Evolutionary conservation across 1,140 invertebrate species (phyloP).

Genomic region (Eueides isabella): DNA sequence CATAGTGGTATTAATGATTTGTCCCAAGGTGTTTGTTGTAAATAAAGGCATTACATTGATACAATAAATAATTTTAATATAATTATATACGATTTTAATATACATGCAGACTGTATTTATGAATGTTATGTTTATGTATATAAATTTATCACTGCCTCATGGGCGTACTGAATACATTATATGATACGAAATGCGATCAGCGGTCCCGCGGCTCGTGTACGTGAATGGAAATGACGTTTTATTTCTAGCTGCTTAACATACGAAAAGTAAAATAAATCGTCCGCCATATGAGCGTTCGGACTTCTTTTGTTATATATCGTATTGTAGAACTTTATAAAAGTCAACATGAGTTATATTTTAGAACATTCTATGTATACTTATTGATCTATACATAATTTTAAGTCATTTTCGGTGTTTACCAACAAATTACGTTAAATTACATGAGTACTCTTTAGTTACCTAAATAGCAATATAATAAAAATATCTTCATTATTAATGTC

Average conservation of each 20-base stretch:
- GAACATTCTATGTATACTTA: too few relatives aligned
- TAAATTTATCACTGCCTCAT: neutral
- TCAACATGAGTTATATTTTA: neutral
- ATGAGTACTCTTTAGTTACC: too few relatives aligned
- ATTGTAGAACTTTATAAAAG: neutral
- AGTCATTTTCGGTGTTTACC: too few relatives aligned
- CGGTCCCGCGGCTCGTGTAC: neutral
- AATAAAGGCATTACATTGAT: too few relatives aligned
- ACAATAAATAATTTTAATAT: too few relatives aligned
- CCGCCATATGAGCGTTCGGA: neutral
- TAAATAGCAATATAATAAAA: too few relatives aligned
- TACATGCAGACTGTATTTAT: neutral
- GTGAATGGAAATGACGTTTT: slow-evolving; percentile 13
- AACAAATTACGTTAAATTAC: too few relatives aligned
- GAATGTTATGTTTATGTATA: neutral
- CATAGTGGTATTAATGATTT: too few relatives aligned
- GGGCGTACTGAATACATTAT: slow-evolving; percentile 8
- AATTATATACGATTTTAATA: too few relatives aligned
- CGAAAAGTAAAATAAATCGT: neutral
- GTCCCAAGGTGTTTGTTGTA: too few relatives aligned
- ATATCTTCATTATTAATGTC: too few relatives aligned
- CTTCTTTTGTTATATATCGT: neutral
- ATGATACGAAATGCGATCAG: neutral
- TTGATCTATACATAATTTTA: too few relatives aligned
- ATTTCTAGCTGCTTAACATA: neutral